These are phyloP conservation scores for Parochlus steinenii DNA, from an alignment of 2,888 invertebrate genomes.

Conservation along the genomic window DNA sequence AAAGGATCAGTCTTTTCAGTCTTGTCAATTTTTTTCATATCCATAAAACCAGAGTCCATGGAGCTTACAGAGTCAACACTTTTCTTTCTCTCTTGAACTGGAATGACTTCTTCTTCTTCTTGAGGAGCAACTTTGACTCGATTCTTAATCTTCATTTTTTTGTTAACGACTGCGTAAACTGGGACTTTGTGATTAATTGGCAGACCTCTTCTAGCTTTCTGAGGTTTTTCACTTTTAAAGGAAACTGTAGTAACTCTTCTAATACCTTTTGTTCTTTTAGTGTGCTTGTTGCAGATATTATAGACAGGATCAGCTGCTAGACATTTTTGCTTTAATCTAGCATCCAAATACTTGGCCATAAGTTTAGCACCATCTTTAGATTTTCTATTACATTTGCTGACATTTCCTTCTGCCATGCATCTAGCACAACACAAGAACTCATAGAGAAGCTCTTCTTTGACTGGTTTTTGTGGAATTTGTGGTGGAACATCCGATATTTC, in stretches of 20 bases:
- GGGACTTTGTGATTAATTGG: slow-evolving; percentile 15
- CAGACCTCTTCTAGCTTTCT: background rate
- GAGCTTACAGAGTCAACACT: slow-evolving; percentile 31
- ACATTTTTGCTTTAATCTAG: slow-evolving; percentile 4
- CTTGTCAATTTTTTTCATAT: slow-evolving; percentile 27
- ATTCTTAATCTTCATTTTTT: slow-evolving; percentile 14
- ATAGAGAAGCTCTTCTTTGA: slow-evolving; percentile 25
- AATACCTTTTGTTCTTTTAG: slow-evolving; percentile 12
- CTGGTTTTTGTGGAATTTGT: background rate
- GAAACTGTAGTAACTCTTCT: slow-evolving; percentile 5
- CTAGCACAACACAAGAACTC: slow-evolving; percentile 31
- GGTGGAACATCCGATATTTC: too few species aligned
- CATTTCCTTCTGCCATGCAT: slow-evolving; percentile 24
- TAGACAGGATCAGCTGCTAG: slow-evolving; percentile 22
- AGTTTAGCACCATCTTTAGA: background rate
- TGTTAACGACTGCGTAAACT: slow-evolving; percentile 25
- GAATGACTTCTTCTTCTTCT: background rate
- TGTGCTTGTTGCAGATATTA: slow-evolving; percentile 25
- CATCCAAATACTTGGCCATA: slow-evolving; percentile 8
- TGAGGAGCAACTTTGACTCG: background rate
- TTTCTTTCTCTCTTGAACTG: slow-evolving; percentile 27
- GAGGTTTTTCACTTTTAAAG: slow-evolving; percentile 13
- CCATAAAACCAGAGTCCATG: slow-evolving; percentile 32
- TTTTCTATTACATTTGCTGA: background rate
- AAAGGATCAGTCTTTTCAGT: background rate